Percentiles rank a stretch among this genome's conserved stretches.
Conservation (phyloP, 2,797 vertebrate genomes). For the Enteromius mattozi region DNA sequence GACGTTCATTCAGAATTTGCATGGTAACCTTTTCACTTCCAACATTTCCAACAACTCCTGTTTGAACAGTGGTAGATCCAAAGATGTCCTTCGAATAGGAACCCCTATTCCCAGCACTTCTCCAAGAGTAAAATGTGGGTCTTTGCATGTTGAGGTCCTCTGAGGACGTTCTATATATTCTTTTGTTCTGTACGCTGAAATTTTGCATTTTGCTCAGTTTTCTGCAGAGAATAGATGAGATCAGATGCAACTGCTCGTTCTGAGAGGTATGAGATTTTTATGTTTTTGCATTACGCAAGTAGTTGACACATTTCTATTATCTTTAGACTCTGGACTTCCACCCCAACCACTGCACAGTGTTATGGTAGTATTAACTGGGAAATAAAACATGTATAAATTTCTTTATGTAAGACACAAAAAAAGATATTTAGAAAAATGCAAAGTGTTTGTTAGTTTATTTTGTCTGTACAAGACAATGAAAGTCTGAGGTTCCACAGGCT, state of each 20-base stretch:
- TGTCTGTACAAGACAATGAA: background rate
- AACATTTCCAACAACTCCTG: conserved; percentile 52
- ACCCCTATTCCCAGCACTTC: background rate
- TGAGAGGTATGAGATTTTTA: conserved; percentile 10
- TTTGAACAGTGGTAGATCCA: conserved; percentile 23
- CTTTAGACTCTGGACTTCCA: conserved; percentile 38
- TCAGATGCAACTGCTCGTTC: background rate
- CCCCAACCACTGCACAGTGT: background rate
- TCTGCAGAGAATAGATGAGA: background rate
- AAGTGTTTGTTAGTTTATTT: background rate
- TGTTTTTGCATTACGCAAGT: background rate
- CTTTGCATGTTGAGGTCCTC: conserved; percentile 9
- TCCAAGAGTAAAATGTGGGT: background rate
- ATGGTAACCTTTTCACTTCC: conserved; percentile 89
- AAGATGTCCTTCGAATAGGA: background rate
- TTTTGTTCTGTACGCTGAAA: background rate
- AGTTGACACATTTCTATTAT: conserved; percentile 11
- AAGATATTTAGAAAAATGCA: background rate
- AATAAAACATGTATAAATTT: background rate
- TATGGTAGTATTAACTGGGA: background rate
- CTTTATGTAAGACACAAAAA: background rate
- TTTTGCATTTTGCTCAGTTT: conserved; percentile 18
- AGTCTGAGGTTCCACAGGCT: background rate
- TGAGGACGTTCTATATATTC: conserved; percentile 7
- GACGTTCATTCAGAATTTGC: conserved; percentile 88